Base-by-base conservation (phyloP, 2,113 vertebrate species). In the Dendrocopos noguchii region DNA sequence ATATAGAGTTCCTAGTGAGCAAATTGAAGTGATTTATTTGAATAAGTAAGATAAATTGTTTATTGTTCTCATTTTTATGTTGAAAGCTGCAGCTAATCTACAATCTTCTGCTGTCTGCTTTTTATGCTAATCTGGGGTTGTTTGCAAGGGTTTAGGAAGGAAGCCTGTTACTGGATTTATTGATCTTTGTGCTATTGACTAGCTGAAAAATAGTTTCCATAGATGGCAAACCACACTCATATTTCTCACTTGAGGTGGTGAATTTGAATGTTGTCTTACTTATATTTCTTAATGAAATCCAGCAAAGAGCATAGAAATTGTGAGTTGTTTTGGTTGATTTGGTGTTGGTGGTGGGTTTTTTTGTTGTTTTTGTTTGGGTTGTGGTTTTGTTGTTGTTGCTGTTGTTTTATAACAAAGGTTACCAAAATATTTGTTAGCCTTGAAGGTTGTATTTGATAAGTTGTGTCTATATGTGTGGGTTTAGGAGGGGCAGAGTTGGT, bases 161-260 rank as follows among this genome's bases (percentile, higher is more conserved):
- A 74, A 91, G 52, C 78, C 55, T 59, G 27, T 79, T 63, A 22
- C 2, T 77, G 7, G 11, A 15, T 81, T 85, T 89, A 90, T 95
- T 94, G 87, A 91, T 92, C 73, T 82, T 80, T 82, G 75, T 76
- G 71, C 27, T 85, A 80, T 87, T 76, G 81, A 89, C 55, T 82
- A 77, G 29, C 75, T 91, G 81, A 50, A 66, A 57, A 79, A 81
- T 34, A 75, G 29, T 76, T 94, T 83, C 68, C 36, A 33, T 12
- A 90, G 76, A 46, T 56, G 79, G 66, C 64, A 73, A 90, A 90
- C 25, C 46, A 84, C 64, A 85, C 46, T 77, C 34, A 3, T 80
- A 20, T 66, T 92, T 95, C 75, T 89, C 46, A 70, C 44, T 55
- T 59, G 42, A 80, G 27, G 28, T 57, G 46, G 3, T 71, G 29